phyloP scores from a whole-genome alignment of 2,797 vertebrate species.

The Alfaro cultratus region DNA sequence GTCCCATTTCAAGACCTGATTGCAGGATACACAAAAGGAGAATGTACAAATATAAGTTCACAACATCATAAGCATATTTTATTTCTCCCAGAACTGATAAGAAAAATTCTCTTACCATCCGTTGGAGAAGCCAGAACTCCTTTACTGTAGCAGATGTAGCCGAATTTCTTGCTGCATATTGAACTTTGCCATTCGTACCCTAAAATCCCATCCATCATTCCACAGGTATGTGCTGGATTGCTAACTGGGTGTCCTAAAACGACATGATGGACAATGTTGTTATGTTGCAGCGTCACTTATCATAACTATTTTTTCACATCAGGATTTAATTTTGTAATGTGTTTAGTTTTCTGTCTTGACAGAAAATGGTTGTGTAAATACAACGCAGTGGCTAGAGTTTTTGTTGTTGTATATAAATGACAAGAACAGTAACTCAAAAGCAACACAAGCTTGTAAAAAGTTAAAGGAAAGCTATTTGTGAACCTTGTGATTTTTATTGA shows the following conservation, averaged over 20 bases:
- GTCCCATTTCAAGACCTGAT: slow-evolving; percentile 54
- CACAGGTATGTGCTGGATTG: slow-evolving; percentile 85
- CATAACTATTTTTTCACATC: neutral
- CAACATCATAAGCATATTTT: neutral
- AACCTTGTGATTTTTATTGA: neutral
- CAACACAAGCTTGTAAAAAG: neutral
- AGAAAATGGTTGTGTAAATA: neutral
- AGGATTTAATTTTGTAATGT: neutral
- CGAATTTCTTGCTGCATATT: slow-evolving; percentile 83
- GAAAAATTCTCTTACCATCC: slow-evolving; percentile 26
- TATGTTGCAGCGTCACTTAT: neutral
- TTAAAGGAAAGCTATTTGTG: neutral
- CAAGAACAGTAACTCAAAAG: neutral
- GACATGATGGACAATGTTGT: neutral
- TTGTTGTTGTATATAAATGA: neutral
- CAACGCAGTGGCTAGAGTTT: neutral
- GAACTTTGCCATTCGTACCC: slow-evolving; percentile 85
- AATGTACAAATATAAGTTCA: neutral
- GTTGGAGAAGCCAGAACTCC: neutral
- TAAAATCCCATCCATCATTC: slow-evolving; percentile 77
- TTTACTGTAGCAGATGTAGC: slow-evolving; percentile 87
- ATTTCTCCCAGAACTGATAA: neutral
- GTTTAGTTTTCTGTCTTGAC: neutral
- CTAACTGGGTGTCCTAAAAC: slow-evolving; percentile 84
- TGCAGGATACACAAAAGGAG: neutral